Conservation (phyloP, 2,888 invertebrate genomes). For the Drosophila merina region DNA sequence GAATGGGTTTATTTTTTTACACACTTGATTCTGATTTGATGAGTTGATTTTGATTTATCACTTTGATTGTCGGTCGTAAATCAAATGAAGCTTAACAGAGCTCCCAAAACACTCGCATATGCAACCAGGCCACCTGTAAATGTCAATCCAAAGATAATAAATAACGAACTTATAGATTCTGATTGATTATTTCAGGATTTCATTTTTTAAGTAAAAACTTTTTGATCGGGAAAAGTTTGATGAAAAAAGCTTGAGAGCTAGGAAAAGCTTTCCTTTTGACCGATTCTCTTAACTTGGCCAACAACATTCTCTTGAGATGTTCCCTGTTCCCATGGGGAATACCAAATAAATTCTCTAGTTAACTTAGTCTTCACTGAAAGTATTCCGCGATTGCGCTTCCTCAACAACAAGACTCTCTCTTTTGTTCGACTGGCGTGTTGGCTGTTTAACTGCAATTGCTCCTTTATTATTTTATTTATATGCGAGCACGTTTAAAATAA, state of each 20-base stretch:
- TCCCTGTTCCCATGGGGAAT: slow-evolving; percentile 18
- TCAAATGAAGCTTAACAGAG: slow-evolving; percentile 14
- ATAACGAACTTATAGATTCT: background rate
- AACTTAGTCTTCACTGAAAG: no score
- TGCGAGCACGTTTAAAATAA: slow-evolving; percentile 42
- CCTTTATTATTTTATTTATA: slow-evolving; percentile 37
- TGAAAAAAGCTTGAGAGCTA: slow-evolving; percentile 20
- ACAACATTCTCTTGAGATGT: slow-evolving; percentile 2
- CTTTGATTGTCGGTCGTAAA: slow-evolving; percentile 29
- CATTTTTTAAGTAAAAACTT: slow-evolving; percentile 1
- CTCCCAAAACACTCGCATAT: background rate
- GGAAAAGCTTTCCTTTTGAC: slow-evolving; percentile 8
- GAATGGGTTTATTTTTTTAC: background rate
- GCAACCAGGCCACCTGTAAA: background rate
- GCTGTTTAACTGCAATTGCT: slow-evolving; percentile 39
- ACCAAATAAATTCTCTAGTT: slow-evolving; percentile 34
- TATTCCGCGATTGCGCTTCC: slow-evolving; percentile 23
- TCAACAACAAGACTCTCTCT: slow-evolving; percentile 18
- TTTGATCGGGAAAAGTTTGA: slow-evolving; percentile 6
- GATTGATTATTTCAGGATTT: no score
- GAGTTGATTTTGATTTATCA: slow-evolving; percentile 35
- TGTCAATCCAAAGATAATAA: slow-evolving; percentile 4
- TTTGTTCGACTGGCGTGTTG: slow-evolving; percentile 5
- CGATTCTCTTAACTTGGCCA: slow-evolving; percentile 17
- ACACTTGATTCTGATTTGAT: slow-evolving; percentile 12